Evolutionary conservation across 2,113 vertebrate species (phyloP).

Genomic region (Trinectes maculatus): DNA sequence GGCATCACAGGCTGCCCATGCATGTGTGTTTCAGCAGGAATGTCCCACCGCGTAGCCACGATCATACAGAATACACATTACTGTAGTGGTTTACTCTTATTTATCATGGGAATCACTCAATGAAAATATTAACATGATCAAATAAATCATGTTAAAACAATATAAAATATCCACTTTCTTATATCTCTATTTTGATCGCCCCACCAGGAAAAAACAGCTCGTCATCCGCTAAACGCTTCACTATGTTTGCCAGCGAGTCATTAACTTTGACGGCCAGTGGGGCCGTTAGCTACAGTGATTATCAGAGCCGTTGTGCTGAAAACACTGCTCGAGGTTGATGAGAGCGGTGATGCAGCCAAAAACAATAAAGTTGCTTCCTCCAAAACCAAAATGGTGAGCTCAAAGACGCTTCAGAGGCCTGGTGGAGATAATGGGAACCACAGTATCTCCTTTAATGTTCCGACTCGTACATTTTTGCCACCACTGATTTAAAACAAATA

Average conservation of each 20-base stretch:
- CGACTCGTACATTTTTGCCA: too few species aligned
- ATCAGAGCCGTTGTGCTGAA: neutral
- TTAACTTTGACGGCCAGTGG: neutral
- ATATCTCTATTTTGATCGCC: neutral
- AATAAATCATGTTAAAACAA: too few species aligned
- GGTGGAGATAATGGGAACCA: too few species aligned
- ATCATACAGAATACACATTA: neutral
- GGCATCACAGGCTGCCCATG: conserved; percentile 47
- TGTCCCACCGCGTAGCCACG: conserved; percentile 10
- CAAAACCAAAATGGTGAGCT: too few species aligned
- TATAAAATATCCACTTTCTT: too few species aligned
- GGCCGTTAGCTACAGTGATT: neutral
- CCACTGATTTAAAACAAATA: too few species aligned
- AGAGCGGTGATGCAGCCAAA: neutral
- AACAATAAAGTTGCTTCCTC: neutral
- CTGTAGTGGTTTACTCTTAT: neutral
- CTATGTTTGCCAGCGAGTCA: neutral
- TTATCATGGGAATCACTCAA: neutral
- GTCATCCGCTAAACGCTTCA: neutral
- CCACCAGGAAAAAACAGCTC: neutral
- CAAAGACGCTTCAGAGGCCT: too few species aligned
- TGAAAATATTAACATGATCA: too few species aligned
- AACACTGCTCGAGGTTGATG: neutral
- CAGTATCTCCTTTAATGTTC: too few species aligned
- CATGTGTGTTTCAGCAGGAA: conserved; percentile 14